Percentiles rank a stretch among this genome's conserved stretches.
These are phyloP conservation scores for Vesta saturnalis DNA, from an alignment of 2,888 invertebrate species.

Conservation along the genomic window DNA sequence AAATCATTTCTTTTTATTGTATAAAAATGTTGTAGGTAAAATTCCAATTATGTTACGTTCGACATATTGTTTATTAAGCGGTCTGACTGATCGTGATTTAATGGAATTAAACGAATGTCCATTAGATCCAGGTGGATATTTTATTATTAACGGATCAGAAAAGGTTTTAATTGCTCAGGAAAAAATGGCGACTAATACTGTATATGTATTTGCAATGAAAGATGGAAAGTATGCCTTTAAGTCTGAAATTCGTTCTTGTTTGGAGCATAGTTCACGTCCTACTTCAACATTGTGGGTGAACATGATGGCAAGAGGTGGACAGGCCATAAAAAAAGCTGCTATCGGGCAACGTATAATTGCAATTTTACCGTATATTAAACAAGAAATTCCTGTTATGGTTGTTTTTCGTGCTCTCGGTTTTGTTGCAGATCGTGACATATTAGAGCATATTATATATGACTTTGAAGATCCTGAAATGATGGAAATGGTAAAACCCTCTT, in stretches of 20 bases:
- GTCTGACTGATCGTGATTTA: constrained; percentile 97
- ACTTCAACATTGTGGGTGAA: constrained; percentile 99
- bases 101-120: constrained; percentile 99
- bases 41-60: constrained; percentile 99
- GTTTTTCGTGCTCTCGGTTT: constrained; percentile 96
- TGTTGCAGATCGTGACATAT: constrained; percentile 98
- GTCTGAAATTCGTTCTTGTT: constrained; percentile 95
- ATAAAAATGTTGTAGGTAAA: constrained; percentile 69
- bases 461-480: constrained; percentile 99
- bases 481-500: constrained; percentile 99
- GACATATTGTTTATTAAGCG: constrained; percentile 94
- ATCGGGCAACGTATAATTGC: constrained; percentile 99
- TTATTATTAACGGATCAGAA: constrained; percentile 99
- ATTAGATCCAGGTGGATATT: constrained; percentile 98
- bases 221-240: constrained; percentile 99
- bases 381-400: constrained; percentile 99
- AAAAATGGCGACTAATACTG: constrained; percentile 99
- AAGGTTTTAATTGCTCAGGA: constrained; percentile 95
- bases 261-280: constrained; percentile 93
- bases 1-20: background rate
- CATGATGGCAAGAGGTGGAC: constrained; percentile 99
- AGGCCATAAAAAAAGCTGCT: constrained; percentile 97
- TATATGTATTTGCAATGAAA: constrained; percentile 99
- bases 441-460: constrained; percentile 99
- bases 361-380: constrained; percentile 97